A percentile compares a stretch with the other conserved stretches of the same genome.
phyloP scores from a whole-genome alignment of 2,888 invertebrate genomes.

The Drosophila vallismaia region DNA sequence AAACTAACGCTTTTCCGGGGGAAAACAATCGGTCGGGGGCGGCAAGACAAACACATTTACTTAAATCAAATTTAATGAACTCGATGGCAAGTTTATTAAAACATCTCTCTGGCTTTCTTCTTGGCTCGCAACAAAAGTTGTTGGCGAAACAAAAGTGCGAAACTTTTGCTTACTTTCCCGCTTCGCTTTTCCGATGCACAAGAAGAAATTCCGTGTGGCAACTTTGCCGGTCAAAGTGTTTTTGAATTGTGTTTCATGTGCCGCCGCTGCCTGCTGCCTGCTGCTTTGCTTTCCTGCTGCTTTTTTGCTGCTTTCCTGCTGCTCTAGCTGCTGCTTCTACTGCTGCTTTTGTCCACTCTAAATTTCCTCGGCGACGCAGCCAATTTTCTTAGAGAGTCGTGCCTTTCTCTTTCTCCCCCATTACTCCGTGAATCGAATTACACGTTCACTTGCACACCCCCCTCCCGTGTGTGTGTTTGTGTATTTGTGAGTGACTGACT shows the following conservation, averaged over 20 bases:
- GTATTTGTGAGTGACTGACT: constrained; percentile 68
- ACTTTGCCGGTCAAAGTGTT: constrained; percentile 83
- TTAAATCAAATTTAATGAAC: constrained; percentile 76
- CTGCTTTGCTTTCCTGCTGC: constrained; percentile 17
- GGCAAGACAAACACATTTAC: constrained; percentile 48
- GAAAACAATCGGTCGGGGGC: constrained; percentile 12
- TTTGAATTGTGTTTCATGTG: constrained; percentile 80
- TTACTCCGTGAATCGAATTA: constrained; percentile 70
- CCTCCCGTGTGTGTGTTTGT: constrained; percentile 33
- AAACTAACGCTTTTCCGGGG: neutral
- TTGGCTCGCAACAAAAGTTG: constrained; percentile 48
- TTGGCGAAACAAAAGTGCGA: constrained; percentile 60
- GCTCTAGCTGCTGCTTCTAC: constrained; percentile 15
- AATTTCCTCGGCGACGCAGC: constrained; percentile 64
- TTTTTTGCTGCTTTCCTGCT: neutral
- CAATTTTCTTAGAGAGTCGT: constrained; percentile 72
- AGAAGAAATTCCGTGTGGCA: constrained; percentile 80
- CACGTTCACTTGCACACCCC: constrained; percentile 45
- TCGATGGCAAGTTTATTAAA: constrained; percentile 73
- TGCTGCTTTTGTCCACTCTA: constrained; percentile 72
- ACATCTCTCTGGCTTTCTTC: constrained; percentile 46
- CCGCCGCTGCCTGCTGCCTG: constrained; percentile 42
- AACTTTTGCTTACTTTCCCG: constrained; percentile 51
- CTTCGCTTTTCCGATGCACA: constrained; percentile 53
- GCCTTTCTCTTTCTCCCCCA: constrained; percentile 38